phyloP scores from a whole-genome alignment of 2,888 invertebrate species.

The Lepidocyrtoides sp. region DNA sequence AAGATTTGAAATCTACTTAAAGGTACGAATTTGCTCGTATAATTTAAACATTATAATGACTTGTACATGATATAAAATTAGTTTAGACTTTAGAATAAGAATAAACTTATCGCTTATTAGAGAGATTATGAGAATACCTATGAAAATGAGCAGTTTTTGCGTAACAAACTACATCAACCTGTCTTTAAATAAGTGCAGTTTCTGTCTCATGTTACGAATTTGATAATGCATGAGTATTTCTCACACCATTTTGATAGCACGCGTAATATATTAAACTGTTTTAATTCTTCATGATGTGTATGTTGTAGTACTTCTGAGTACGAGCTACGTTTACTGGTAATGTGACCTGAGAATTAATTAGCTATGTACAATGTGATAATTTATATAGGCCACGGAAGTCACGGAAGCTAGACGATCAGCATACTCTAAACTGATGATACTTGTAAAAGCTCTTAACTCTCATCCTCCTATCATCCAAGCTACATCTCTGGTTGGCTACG shows the following conservation, averaged over 20 bases:
- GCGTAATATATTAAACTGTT: background rate
- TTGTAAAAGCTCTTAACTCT: conserved; percentile 95
- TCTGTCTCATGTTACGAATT: background rate
- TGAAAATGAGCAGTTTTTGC: too few relatives aligned
- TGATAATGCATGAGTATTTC: conserved; percentile 16
- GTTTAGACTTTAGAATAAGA: too few relatives aligned
- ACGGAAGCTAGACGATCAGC: conserved; percentile 93
- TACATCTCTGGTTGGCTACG: conserved; percentile 91
- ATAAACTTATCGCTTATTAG: too few relatives aligned
- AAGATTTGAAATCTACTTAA: conserved; percentile 94
- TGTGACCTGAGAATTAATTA: background rate
- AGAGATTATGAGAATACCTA: too few relatives aligned
- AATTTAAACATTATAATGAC: background rate
- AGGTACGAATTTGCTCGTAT: conserved; percentile 88
- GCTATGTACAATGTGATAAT: background rate
- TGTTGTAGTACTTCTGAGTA: background rate
- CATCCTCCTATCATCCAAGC: conserved; percentile 93
- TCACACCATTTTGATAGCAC: background rate
- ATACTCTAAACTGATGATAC: conserved; percentile 93
- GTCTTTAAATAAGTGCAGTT: background rate
- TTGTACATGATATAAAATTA: conserved; percentile 17
- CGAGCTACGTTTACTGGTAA: background rate
- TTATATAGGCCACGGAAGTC: conserved; percentile 92
- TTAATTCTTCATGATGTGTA: too few relatives aligned
- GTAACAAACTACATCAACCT: background rate